Evolutionary conservation across 2,113 vertebrate genomes (phyloP).

Genomic region (Isichthys henryi): DNA sequence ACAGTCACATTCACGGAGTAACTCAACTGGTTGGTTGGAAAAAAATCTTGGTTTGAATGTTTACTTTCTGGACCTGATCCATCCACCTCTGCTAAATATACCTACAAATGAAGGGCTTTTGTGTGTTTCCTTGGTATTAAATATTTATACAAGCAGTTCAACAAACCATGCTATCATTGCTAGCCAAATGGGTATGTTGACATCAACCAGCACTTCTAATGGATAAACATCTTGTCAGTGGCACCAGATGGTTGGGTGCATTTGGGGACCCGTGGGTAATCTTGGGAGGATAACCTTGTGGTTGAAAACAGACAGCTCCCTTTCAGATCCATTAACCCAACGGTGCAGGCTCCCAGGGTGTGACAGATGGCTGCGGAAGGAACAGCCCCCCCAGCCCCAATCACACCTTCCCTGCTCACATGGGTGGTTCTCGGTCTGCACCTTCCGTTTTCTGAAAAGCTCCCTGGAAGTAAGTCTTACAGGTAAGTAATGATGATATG

Average conservation of each 20-base stretch:
- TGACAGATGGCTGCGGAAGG: not conserved
- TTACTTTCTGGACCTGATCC: not conserved
- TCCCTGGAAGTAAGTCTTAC: not conserved
- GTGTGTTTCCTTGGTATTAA: not conserved
- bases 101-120: not conserved
- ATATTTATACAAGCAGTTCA: not conserved
- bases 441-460: not conserved
- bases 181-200: not conserved
- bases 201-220: not conserved
- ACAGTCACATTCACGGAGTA: not conserved
- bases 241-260: not conserved
- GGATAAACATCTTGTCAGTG: not conserved
- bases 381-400: not conserved
- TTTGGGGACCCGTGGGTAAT: slow-evolving; percentile 3
- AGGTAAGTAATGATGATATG: not conserved
- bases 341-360: not conserved
- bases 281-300: not conserved
- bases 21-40: not conserved
- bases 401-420: too few relatives aligned
- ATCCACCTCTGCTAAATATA: not conserved
- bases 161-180: not conserved
- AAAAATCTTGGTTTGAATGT: not conserved
- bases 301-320: not conserved
- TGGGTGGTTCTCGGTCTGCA: not conserved
- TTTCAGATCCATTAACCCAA: not conserved